Evolutionary conservation across 2,888 invertebrate genomes (phyloP), one percentile per base, ranked within the genome.

Genomic region (Electrophaes corylata): DNA sequence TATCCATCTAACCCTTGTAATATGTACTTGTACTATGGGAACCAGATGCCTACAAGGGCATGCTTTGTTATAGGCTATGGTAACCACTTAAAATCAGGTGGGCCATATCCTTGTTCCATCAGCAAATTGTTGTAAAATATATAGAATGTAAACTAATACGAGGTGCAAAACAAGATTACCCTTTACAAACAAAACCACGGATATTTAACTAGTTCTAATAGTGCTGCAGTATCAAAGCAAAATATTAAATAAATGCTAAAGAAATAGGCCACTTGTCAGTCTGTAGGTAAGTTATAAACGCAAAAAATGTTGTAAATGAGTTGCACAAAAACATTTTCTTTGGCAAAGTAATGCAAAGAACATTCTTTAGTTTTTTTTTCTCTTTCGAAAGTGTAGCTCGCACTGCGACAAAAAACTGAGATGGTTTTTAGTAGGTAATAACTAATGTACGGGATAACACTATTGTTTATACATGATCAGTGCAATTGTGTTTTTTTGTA

Each of bases 251-350:
- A 26, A n/a, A 23, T 12, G 4, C 6, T 12, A 8, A 1, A 12
- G 11, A 44, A 45, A 45, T 39, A 45, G 45, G 12, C 37, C 37
- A 45, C 37, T 12, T 45, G 52, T 39, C 45, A 39, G 26, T 39
- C 14, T 3, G 26, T n/a, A 19, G 12, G 12, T 53, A 37, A 48
- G 10, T 29, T 35, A 44, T 43, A 23, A 43, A 12, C 26, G 45
- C 53, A 53, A 46, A 40, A 53, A 53, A n/a, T 12, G 19, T 1
- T 1, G 12, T 4, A 20, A 46, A 40, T 40, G 3, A 40, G 31
- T 53, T 29, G 26, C 26, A 46, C 3, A 40, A 31, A 40, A 53
- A 53, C 10, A 19, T 31, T 54, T n/a, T 41, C 41, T 44, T 44
- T 12, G 35, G 12, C 44, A 31, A 49, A 39, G n/a, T 12, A 33